phyloP scores from a whole-genome alignment of 2,797 vertebrate species.

The Balearica regulorum region DNA sequence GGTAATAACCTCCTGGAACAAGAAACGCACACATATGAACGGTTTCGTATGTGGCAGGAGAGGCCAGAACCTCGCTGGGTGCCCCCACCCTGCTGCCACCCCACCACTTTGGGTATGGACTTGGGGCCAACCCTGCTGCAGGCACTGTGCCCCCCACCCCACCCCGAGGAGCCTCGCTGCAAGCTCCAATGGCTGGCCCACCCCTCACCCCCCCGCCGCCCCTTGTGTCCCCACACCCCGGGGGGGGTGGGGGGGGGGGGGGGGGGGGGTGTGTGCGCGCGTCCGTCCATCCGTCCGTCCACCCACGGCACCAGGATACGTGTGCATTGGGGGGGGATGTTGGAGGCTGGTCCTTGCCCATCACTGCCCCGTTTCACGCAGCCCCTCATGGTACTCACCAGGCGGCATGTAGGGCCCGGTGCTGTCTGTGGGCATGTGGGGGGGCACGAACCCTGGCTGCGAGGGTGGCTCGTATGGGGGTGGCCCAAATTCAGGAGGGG shows the following conservation, averaged over 20 bases:
- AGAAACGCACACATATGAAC: neutral
- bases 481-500: constrained; percentile 89
- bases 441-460: constrained; percentile 85
- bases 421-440: constrained; percentile 86
- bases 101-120: too few species aligned
- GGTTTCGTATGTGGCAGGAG: accelerated
- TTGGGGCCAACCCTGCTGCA: neutral
- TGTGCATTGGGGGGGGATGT: too few species aligned
- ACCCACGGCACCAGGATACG: too few species aligned
- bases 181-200: neutral
- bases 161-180: accelerated
- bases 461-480: constrained; percentile 88
- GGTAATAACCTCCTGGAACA: constrained; percentile 70
- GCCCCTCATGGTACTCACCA: constrained; percentile 42
- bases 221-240: accelerated
- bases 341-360: too few species aligned
- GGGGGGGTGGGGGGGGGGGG: neutral
- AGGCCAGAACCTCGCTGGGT: accelerated
- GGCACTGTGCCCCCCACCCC: neutral
- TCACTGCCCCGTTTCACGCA: accelerated
- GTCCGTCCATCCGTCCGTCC: too few species aligned
- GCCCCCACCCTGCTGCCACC: neutral
- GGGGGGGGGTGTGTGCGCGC: too few species aligned
- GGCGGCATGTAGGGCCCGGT: constrained; percentile 73
- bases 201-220: accelerated